phyloP scores from a whole-genome alignment of 2,888 invertebrate genomes.

The Hirtodrosophila alboralis region DNA sequence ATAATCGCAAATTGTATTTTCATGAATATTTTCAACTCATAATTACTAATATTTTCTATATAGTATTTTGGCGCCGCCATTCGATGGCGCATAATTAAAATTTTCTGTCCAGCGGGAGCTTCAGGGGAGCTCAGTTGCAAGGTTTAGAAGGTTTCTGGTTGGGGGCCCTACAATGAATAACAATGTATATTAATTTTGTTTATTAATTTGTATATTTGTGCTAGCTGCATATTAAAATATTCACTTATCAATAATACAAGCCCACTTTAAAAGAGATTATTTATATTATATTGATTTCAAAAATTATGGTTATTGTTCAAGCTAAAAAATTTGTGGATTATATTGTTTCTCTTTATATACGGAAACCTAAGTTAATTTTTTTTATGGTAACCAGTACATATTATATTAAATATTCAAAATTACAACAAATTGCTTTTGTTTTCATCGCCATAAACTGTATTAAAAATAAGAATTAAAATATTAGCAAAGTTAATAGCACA shows the following conservation, averaged over 20 bases:
- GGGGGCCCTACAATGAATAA: slow-evolving; percentile 59
- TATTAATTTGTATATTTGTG: slow-evolving; percentile 73
- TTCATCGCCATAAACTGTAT: no score
- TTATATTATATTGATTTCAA: slow-evolving; percentile 44
- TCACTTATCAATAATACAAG: slow-evolving; percentile 86
- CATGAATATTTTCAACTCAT: slow-evolving; percentile 81
- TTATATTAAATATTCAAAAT: no score
- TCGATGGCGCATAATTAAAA: slow-evolving; percentile 80
- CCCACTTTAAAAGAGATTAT: slow-evolving; percentile 50
- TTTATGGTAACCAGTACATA: no score
- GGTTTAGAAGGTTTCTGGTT: no score
- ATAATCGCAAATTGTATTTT: slow-evolving; percentile 82
- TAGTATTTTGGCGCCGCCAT: slow-evolving; percentile 36
- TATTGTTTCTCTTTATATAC: no score
- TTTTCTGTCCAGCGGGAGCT: slow-evolving; percentile 58
- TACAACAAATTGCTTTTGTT: no score
- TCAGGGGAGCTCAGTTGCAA: no score
- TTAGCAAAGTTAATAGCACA: no score
- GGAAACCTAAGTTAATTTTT: no score
- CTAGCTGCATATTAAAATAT: slow-evolving; percentile 68
- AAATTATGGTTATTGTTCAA: slow-evolving; percentile 2
- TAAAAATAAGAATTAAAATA: no score
- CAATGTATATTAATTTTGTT: slow-evolving; percentile 72
- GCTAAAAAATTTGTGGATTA: no score
- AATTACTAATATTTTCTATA: slow-evolving; percentile 79